Percentiles rank a stretch among this genome's conserved stretches.
phyloP scores from a whole-genome alignment of 1,140 invertebrate species.

The Drosophila nannoptera region DNA sequence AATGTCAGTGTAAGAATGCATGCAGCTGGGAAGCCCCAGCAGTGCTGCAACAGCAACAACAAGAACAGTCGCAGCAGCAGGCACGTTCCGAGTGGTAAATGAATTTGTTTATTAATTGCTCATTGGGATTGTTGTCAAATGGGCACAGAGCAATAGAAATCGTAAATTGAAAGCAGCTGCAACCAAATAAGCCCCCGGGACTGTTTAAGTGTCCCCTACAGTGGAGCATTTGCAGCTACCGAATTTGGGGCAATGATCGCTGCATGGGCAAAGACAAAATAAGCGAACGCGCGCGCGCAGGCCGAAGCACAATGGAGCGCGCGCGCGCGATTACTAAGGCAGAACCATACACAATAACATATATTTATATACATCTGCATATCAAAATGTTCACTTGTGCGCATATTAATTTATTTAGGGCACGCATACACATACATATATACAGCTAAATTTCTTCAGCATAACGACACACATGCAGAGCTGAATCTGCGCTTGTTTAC shows the following conservation, averaged over 20 bases:
- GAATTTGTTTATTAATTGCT: conserved; percentile 22
- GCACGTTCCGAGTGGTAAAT: neutral
- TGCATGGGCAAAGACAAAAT: neutral
- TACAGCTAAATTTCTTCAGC: neutral
- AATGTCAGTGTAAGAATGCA: neutral
- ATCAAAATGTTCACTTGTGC: conserved; percentile 26
- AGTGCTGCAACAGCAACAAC: conserved; percentile 18
- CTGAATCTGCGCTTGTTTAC: conserved; percentile 26
- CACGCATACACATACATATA: conserved; percentile 24
- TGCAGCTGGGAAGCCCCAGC: conserved; percentile 28
- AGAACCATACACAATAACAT: conserved; percentile 1
- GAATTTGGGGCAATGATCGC: conserved; percentile 25
- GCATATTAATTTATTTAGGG: conserved; percentile 43
- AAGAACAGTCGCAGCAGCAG: neutral
- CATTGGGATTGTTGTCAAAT: conserved; percentile 28
- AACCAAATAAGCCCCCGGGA: conserved; percentile 14
- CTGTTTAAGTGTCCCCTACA: conserved; percentile 8
- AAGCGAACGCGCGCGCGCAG: conserved; percentile 5
- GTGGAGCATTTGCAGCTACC: conserved; percentile 23
- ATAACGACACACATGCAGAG: neutral
- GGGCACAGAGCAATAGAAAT: conserved; percentile 24
- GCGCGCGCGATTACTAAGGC: conserved; percentile 18
- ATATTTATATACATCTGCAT: conserved; percentile 1
- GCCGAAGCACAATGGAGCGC: conserved; percentile 10
- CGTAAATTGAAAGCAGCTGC: conserved; percentile 24